phyloP scores from a whole-genome alignment of 2,797 vertebrate species.

The Typhlichthys eigenmanni region DNA sequence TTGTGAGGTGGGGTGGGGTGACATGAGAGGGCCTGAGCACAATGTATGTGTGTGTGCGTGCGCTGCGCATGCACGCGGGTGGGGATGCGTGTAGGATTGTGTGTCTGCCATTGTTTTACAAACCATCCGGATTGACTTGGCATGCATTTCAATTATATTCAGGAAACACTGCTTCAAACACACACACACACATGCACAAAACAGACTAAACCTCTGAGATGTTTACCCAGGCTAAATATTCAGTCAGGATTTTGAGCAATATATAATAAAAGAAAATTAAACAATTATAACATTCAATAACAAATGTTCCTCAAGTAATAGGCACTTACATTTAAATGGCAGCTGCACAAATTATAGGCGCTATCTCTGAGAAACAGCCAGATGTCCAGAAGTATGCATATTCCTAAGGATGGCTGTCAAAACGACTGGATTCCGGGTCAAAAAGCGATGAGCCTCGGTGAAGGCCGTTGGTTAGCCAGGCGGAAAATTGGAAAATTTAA shows the following conservation, averaged over 20 bases:
- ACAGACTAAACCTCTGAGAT: not conserved
- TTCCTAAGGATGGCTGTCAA: slow-evolving; percentile 59
- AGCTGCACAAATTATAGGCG: not conserved
- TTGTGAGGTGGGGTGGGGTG: slow-evolving; percentile 37
- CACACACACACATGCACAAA: not conserved
- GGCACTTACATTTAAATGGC: slow-evolving; percentile 32
- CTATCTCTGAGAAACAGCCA: slow-evolving; percentile 18
- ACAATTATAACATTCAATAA: slow-evolving; percentile 21
- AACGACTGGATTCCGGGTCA: slow-evolving; percentile 64
- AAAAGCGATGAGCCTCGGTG: slow-evolving; percentile 52
- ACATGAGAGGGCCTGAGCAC: slow-evolving; percentile 29
- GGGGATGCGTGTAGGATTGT: not conserved
- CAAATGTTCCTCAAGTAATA: slow-evolving; percentile 28
- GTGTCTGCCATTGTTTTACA: not conserved
- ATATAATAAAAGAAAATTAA: slow-evolving; percentile 35
- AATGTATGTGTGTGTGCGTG: slow-evolving; percentile 31
- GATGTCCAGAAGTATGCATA: slow-evolving; percentile 32
- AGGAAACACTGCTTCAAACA: slow-evolving; percentile 7
- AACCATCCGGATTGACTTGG: slow-evolving; percentile 32
- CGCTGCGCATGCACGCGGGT: not conserved
- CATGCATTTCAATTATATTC: slow-evolving; percentile 34
- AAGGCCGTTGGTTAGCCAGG: slow-evolving; percentile 63
- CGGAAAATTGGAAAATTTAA: slow-evolving; percentile 80
- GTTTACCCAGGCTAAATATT: slow-evolving; percentile 14
- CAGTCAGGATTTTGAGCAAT: slow-evolving; percentile 10